Conservation (phyloP, 2,888 invertebrate species). For the Arrhopalites spinosus region DNA sequence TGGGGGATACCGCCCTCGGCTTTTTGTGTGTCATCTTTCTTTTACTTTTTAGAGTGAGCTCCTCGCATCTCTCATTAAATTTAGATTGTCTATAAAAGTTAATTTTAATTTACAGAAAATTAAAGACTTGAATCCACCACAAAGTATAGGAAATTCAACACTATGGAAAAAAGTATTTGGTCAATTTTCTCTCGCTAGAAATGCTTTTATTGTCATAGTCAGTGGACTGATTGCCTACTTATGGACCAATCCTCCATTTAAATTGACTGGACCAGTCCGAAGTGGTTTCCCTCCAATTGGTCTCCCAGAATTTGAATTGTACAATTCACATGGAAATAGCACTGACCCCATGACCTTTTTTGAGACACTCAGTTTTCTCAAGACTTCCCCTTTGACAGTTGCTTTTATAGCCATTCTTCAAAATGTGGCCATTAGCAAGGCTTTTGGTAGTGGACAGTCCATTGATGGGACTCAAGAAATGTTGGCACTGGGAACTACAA, state of each 20-base stretch:
- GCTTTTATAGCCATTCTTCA: constrained; percentile 90
- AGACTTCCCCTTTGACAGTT: constrained; percentile 81
- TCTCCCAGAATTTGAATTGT: constrained; percentile 73
- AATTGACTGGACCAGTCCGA: constrained; percentile 65
- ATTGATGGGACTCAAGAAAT: constrained; percentile 91
- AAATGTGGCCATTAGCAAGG: constrained; percentile 93
- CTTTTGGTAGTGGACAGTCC: constrained; percentile 76
- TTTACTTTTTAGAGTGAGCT: constrained; percentile 62
- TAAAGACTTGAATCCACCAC: not conserved
- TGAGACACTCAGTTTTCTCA: constrained; percentile 61
- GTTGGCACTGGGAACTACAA: constrained; percentile 80
- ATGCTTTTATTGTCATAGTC: constrained; percentile 77
- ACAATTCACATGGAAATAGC: constrained; percentile 30
- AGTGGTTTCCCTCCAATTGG: constrained; percentile 73
- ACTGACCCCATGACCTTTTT: constrained; percentile 34
- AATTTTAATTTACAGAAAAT: constrained; percentile 21
- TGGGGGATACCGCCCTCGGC: constrained; percentile 47
- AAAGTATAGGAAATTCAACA: constrained; percentile 55
- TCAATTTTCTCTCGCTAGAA: constrained; percentile 76
- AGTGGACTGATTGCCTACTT: constrained; percentile 68
- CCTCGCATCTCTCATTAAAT: no score
- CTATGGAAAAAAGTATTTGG: constrained; percentile 67
- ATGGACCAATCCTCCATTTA: constrained; percentile 67
- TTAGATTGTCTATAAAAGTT: not conserved
- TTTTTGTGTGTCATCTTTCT: constrained; percentile 73